Evolutionary conservation across 2,888 invertebrate species (phyloP).

Genomic region (Nomada hirtipes): DNA sequence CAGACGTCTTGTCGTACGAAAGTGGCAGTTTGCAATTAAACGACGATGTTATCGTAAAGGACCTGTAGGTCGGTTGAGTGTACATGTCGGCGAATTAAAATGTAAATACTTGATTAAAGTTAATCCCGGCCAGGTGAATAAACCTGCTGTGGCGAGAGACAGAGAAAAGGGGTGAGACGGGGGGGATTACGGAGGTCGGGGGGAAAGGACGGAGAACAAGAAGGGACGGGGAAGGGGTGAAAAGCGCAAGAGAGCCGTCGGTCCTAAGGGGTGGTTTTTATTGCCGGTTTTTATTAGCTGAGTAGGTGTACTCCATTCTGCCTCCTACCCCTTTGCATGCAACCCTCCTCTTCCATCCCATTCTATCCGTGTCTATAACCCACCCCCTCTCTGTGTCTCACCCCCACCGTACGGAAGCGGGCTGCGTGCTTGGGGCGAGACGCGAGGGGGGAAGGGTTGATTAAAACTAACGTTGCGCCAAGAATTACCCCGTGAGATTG

Average conservation of each 20-base stretch:
- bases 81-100: conserved; percentile 81
- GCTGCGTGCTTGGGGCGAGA: conserved; percentile 36
- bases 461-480: conserved; percentile 83
- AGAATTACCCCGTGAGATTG: conserved; percentile 84
- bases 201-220: conserved; percentile 16
- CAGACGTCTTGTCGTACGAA: conserved; percentile 69
- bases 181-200: conserved; percentile 45
- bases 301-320: conserved; percentile 79
- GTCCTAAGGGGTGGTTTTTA: conserved; percentile 83
- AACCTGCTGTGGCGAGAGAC: conserved; percentile 68
- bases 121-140: conserved; percentile 82
- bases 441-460: conserved; percentile 74
- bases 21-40: conserved; percentile 81
- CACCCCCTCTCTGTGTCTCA: conserved; percentile 48
- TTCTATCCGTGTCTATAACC: conserved; percentile 53
- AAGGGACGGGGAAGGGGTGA: conserved; percentile 46
- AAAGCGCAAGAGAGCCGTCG: conserved; percentile 74
- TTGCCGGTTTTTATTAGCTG: conserved; percentile 84
- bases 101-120: conserved; percentile 84
- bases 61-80: conserved; percentile 67
- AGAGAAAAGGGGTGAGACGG: conserved; percentile 51
- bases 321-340: conserved; percentile 59
- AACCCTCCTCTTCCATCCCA: conserved; percentile 54
- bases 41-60: conserved; percentile 77
- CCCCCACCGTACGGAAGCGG: conserved; percentile 23